Conservation (phyloP, 2,797 vertebrate genomes). For the Anguilla obscura region DNA sequence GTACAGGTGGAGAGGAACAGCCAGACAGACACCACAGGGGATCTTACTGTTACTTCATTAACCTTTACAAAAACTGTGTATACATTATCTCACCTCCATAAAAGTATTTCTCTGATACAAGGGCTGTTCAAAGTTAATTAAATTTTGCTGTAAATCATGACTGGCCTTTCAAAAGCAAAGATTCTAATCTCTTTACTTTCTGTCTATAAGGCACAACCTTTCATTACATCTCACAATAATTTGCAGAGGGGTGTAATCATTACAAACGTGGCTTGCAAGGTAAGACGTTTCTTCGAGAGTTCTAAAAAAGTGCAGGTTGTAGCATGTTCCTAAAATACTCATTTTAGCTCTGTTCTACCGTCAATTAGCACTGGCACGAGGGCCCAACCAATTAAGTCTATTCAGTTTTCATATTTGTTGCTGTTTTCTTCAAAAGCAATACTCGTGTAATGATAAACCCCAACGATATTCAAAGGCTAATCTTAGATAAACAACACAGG, state of each 20-base stretch:
- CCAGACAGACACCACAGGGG: background rate
- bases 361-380: background rate
- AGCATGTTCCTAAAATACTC: slow-evolving; percentile 22
- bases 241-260: slow-evolving; percentile 41
- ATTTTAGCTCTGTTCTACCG: background rate
- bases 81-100: background rate
- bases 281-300: slow-evolving; percentile 34
- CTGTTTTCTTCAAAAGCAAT: slow-evolving; percentile 5
- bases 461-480: background rate
- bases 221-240: slow-evolving; percentile 25
- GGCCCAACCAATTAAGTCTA: background rate
- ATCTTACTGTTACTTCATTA: background rate
- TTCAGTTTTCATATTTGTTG: background rate
- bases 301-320: slow-evolving; percentile 38
- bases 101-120: background rate
- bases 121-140: background rate
- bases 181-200: slow-evolving; percentile 9
- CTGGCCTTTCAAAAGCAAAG: background rate
- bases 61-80: background rate
- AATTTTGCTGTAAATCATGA: background rate
- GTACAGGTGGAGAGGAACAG: background rate
- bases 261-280: slow-evolving; percentile 29
- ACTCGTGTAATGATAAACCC: background rate
- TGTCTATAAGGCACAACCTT: slow-evolving; percentile 35
- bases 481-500: background rate